Evolutionary conservation across 2,113 vertebrate genomes (phyloP).

Genomic region (Periophthalmus modestus): DNA sequence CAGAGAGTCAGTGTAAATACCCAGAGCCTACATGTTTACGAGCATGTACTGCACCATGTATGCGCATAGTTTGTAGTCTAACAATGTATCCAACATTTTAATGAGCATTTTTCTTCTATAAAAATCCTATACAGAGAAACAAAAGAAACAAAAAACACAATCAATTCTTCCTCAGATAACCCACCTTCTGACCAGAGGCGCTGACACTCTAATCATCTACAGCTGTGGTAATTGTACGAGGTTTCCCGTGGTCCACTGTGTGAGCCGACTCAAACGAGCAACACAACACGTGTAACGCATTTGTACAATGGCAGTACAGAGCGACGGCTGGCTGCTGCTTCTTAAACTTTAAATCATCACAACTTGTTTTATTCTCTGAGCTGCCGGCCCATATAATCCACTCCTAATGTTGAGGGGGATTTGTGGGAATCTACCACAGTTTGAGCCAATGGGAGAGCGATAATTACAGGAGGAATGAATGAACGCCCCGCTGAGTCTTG

Average conservation of each 20-base stretch:
- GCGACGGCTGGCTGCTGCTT: constrained; percentile 19
- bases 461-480: constrained; percentile 68
- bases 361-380: constrained; percentile 45
- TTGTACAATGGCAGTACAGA: constrained; percentile 19
- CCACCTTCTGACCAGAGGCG: background rate
- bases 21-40: background rate
- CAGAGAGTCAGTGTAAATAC: no score
- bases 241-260: background rate
- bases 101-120: background rate
- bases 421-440: constrained; percentile 62
- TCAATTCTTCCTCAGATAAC: constrained; percentile 4
- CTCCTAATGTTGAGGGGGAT: constrained; percentile 61
- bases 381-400: constrained; percentile 58
- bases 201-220: constrained; percentile 13
- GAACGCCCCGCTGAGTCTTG: constrained; percentile 50
- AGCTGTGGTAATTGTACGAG: constrained; percentile 8
- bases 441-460: constrained; percentile 53
- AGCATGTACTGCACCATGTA: background rate
- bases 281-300: constrained; percentile 11
- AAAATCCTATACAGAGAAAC: background rate
- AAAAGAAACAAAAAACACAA: no score
- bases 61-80: background rate
- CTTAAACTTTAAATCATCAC: constrained; percentile 41
- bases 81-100: background rate
- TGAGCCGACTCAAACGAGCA: background rate